Evolutionary conservation across 2,888 invertebrate genomes (phyloP), one percentile per base, ranked within the genome.

Genomic region (Adelognathus sp.): DNA sequence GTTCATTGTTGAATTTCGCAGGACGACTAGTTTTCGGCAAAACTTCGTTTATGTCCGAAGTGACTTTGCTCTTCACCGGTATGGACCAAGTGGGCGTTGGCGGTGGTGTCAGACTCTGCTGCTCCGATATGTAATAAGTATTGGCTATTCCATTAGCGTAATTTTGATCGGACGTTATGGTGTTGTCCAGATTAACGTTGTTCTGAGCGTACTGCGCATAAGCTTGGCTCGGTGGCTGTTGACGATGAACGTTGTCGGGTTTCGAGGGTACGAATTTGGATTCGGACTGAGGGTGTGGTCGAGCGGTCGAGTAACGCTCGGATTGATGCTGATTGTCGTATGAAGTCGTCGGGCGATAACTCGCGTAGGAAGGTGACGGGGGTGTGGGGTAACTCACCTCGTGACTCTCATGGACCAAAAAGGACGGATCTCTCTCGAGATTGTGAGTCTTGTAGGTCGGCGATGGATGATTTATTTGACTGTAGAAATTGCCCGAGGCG

Each of bases 361-460:
- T 90, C 2, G 24, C n/a, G 60, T 58, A 79, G 0, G 79, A 33
- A 66, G 84, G 75, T 0, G 86, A 83, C 0, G 88, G 80, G 0
- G 90, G 88, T 0, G 89, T 90, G 2, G 84, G 87, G 73, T 88
- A 90, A 16, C 88, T 88, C n/a, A 90, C 79, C 58, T 90, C 90
- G 67, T 90, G 90, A 21, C 90, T 90, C 76, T 90, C 90, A 82
- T 90, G 89, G 0, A 90, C 88, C 14, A 90, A 73, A 60, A 88
- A 90, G 3, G 88, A 83, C 0, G 89, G 90, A 60, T 90, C 88
- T 18, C 89, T 84, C 64, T 90, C 90, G 78, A 83, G 88, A 0
- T 78, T 77, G 3, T 80, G 85, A 0, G 87, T 81, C 67, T 90
- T 89, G 67, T 87, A 88, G 18, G 81, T 80, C n/a, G 85, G 85